Evolutionary conservation across 1,140 invertebrate genomes (phyloP).

Genomic region (Acromyrmex echinatior): DNA sequence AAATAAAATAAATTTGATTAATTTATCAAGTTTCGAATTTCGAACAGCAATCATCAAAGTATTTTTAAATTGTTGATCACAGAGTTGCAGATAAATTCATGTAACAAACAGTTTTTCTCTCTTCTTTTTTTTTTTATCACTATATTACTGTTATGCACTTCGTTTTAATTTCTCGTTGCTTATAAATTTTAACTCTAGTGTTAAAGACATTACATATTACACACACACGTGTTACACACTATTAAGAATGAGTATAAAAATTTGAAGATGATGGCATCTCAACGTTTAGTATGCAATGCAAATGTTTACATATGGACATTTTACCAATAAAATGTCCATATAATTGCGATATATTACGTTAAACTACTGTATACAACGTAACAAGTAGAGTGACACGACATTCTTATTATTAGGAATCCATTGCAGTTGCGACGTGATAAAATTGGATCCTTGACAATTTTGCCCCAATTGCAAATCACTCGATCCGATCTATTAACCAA

Average conservation of each 20-base stretch:
- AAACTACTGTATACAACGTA: background rate
- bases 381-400: background rate
- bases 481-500: constrained; percentile 18
- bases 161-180: background rate
- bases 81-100: background rate
- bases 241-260: background rate
- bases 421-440: constrained; percentile 18
- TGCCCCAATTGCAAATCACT: constrained; percentile 16
- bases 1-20: background rate
- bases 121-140: background rate
- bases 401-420: constrained; percentile 18
- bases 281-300: background rate
- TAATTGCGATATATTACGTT: background rate
- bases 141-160: background rate
- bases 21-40: background rate
- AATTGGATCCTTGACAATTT: constrained; percentile 35
- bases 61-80: constrained; percentile 25
- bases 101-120: background rate
- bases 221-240: background rate
- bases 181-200: constrained; percentile 1
- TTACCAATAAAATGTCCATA: background rate
- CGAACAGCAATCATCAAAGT: background rate
- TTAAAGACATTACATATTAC: background rate
- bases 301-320: background rate
- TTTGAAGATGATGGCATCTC: background rate